These are phyloP conservation scores for Bellardia pandia DNA, from an alignment of 2,888 invertebrate genomes.

Conservation along the genomic window DNA sequence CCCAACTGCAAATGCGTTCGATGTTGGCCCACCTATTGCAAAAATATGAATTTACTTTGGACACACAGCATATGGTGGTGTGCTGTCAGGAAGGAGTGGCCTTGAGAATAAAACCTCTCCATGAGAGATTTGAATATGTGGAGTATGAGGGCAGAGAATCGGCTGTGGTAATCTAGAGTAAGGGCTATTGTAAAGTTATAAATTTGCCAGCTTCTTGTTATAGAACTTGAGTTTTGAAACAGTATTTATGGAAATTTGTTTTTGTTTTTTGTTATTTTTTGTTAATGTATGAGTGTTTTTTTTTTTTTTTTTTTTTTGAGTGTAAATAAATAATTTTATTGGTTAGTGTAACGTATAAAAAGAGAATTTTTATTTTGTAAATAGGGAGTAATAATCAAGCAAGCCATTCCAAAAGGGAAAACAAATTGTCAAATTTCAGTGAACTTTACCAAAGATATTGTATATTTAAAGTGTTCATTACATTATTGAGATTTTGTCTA, in stretches of 20 bases:
- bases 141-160: conserved; percentile 70
- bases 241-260: conserved; percentile 36
- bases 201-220: neutral
- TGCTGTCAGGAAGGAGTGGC: conserved; percentile 78
- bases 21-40: conserved; percentile 77
- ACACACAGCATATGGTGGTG: conserved; percentile 74
- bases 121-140: conserved; percentile 64
- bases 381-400: neutral
- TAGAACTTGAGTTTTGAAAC: neutral
- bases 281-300: neutral
- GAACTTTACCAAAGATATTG: too few relatives aligned
- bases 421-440: too few relatives aligned
- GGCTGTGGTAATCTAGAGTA: conserved; percentile 65
- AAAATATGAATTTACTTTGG: conserved; percentile 79
- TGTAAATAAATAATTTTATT: conserved; percentile 42
- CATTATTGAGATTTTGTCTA: too few relatives aligned
- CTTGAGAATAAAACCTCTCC: conserved; percentile 76
- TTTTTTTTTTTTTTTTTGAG: neutral
- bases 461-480: too few relatives aligned
- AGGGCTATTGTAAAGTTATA: neutral
- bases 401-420: neutral
- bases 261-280: conserved; percentile 54
- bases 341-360: conserved; percentile 3
- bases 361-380: neutral
- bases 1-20: conserved; percentile 79